phyloP scores from a whole-genome alignment of 2,888 invertebrate genomes.

The Biston betularia region DNA sequence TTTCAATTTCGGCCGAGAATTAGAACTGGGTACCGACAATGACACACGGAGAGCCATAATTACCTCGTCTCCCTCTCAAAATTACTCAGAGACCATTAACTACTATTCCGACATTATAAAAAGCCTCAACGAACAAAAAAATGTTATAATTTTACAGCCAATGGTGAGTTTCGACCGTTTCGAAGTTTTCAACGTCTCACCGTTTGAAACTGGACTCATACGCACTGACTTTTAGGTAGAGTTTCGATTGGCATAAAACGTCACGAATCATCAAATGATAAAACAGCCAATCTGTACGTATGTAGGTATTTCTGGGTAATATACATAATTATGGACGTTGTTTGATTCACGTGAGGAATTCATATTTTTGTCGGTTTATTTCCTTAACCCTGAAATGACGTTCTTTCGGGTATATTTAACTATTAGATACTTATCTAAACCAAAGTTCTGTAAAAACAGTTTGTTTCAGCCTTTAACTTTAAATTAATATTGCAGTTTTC shows the following conservation, averaged over 20 bases:
- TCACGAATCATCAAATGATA: conserved; percentile 40
- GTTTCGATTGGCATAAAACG: conserved; percentile 30
- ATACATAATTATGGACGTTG: conserved; percentile 46
- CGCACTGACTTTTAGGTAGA: conserved; percentile 15
- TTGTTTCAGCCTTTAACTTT: no score
- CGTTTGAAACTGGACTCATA: conserved; percentile 32
- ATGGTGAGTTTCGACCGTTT: conserved; percentile 47
- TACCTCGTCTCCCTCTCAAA: conserved; percentile 73
- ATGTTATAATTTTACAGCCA: conserved; percentile 69
- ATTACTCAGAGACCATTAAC: conserved; percentile 79
- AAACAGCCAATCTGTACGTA: conserved; percentile 39
- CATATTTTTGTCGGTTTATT: conserved; percentile 36
- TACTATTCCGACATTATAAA: conserved; percentile 79
- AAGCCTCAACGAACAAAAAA: conserved; percentile 62
- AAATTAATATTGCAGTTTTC: no score
- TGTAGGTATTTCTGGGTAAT: conserved; percentile 45
- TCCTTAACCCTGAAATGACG: conserved; percentile 17
- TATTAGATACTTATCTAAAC: no score
- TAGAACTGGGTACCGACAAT: conserved; percentile 74
- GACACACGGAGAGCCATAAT: conserved; percentile 80
- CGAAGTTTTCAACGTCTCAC: not conserved
- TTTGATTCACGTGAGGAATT: conserved; percentile 40
- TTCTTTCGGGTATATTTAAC: not conserved
- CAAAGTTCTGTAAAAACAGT: no score
- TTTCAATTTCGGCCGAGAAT: conserved; percentile 40